Percentiles rank a stretch among this genome's conserved stretches.
Conservation (phyloP, 2,888 invertebrate species). For the Polylopha cassiicola region DNA sequence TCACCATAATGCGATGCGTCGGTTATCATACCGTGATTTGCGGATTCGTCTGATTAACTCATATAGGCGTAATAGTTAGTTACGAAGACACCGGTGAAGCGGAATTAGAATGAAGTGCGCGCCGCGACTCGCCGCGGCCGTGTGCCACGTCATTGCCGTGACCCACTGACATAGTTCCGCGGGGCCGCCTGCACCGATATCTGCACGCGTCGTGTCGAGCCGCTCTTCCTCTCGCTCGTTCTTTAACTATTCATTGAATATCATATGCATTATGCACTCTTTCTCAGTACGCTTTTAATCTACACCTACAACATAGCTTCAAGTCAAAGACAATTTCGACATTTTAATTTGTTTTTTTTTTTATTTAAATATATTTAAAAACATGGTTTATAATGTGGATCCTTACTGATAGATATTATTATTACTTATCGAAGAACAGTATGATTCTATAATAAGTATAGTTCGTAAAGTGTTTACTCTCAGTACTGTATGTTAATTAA, state of each 20-base stretch:
- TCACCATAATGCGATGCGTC: no score
- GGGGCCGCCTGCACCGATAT: slow-evolving; percentile 77
- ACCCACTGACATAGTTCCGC: slow-evolving; percentile 83
- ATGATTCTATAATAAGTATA: no score
- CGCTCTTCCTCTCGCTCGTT: slow-evolving; percentile 45
- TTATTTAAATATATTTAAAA: no score
- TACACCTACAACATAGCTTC: slow-evolving; percentile 11
- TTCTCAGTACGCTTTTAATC: slow-evolving; percentile 10
- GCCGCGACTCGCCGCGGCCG: slow-evolving; percentile 66
- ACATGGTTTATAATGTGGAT: no score
- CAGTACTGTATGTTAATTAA: slow-evolving; percentile 25
- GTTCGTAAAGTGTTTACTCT: slow-evolving; percentile 9
- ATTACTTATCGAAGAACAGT: no score
- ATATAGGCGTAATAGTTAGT: slow-evolving; percentile 40
- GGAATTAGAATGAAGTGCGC: slow-evolving; percentile 76
- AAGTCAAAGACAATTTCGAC: no score
- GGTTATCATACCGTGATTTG: slow-evolving; percentile 14
- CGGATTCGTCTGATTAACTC: slow-evolving; percentile 32
- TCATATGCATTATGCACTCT: slow-evolving; percentile 17
- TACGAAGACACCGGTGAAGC: slow-evolving; percentile 67
- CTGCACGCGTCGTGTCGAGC: slow-evolving; percentile 58
- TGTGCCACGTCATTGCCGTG: slow-evolving; percentile 81
- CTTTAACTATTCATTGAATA: slow-evolving; percentile 5
- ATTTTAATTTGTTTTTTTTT: no score
- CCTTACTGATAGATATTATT: no score